Base-by-base conservation (phyloP, 1,140 invertebrate species). In the Atta texana region DNA sequence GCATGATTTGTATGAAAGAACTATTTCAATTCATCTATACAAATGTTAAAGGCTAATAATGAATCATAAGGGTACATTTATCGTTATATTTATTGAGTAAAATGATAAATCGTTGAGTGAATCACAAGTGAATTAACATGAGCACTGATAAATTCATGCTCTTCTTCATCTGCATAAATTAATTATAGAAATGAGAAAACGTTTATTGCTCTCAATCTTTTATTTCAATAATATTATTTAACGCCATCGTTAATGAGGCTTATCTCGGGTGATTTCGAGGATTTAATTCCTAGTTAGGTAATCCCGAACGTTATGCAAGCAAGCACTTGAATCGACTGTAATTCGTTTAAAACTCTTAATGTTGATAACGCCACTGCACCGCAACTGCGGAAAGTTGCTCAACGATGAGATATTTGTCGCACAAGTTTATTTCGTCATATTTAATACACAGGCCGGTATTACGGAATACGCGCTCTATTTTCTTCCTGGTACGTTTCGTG, bases 381-480 rank as follows among this genome's bases (percentile, higher is more conserved):
- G 12, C 49, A 88, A 88, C 53, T 34, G 74, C 39, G 34, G 16
- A 72, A 69, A n/a, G 34, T 88, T 85, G 49, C 64, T 53, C 71
- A 76, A 88, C 34, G 31, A 21, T 21, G 77, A 44, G 71, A 77
- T 72, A 88, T 88, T 88, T 82, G 88, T 88, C 88, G 71, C 77
- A 12, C 24, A 61, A 12, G 49, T 49, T 59, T 16, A 63, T 86
- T 75, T 86, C 87, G 49, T 80, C 81, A 69, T 4, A 34, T 63
- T 66, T 75, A 31, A 71, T 85, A 57, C 16, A 66, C 55, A 44
- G 55, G 57, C 24, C 18, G 34, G 5, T 10, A 51, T 87, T 55
- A 44, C 87, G 66, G 78, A 64, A 80, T 87, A 87, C 21, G n/a
- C 77, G 75, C 57, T 74, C 75, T 53, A 57, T 77, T 86, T 53